phyloP scores from a whole-genome alignment of 2,888 invertebrate genomes.

The Lasiommata megera region DNA sequence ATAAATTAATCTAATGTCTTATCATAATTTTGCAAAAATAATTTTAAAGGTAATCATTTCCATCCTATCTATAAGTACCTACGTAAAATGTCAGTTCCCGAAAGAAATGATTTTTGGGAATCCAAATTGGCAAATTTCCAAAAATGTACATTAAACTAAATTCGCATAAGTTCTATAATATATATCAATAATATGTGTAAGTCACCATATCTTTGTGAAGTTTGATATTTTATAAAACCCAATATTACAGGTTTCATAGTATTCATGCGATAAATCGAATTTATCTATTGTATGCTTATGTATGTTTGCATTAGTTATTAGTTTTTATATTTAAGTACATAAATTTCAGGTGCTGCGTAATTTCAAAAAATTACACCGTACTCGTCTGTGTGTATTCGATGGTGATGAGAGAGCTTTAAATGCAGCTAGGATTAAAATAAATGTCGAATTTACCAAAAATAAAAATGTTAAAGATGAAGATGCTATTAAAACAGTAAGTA shows the following conservation, averaged over 20 bases:
- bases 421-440: constrained; percentile 86
- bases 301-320: neutral
- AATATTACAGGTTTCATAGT: neutral
- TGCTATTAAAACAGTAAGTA: constrained; percentile 84
- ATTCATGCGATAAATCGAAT: no score
- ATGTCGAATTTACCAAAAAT: constrained; percentile 87
- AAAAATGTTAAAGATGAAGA: constrained; percentile 80
- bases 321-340: neutral
- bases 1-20: no score
- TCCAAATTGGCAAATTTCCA: no score
- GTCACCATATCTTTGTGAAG: neutral
- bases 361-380: constrained; percentile 87
- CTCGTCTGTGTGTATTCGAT: constrained; percentile 84
- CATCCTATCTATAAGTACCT: neutral
- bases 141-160: no score
- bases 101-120: no score
- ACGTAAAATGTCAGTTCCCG: no score
- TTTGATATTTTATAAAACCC: neutral
- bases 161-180: no score
- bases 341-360: constrained; percentile 82
- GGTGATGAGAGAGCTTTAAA: constrained; percentile 84
- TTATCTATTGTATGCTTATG: neutral
- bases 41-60: neutral
- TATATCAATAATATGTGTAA: no score
- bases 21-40: no score